Percentiles rank a stretch among this genome's conserved stretches.
Conservation (phyloP, 2,113 vertebrate species). For the Ursus arctos region DNA sequence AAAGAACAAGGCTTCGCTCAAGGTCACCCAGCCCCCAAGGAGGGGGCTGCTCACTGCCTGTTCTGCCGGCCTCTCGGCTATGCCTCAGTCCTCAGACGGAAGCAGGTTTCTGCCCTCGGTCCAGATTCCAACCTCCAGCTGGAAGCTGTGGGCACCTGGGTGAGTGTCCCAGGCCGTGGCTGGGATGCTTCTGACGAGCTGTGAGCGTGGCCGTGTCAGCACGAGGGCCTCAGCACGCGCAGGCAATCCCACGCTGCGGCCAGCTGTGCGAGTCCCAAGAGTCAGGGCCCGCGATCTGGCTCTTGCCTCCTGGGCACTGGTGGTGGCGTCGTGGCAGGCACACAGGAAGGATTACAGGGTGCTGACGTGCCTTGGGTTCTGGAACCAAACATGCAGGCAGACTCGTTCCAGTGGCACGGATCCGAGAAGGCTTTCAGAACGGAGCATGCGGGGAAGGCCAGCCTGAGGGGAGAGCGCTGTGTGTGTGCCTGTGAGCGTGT, state of each 20-base stretch:
- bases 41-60: neutral
- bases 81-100: neutral
- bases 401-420: neutral
- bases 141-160: neutral
- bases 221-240: rapidly evolving
- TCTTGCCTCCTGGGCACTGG: neutral
- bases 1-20: neutral
- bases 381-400: neutral
- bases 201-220: rapidly evolving
- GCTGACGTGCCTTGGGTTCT: neutral
- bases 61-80: neutral
- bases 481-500: neutral
- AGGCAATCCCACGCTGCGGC: rapidly evolving
- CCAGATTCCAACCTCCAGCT: neutral
- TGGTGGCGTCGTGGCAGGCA: neutral
- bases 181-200: neutral
- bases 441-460: neutral
- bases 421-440: neutral
- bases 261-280: rapidly evolving
- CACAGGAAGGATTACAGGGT: rapidly evolving
- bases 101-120: neutral
- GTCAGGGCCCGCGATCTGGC: neutral
- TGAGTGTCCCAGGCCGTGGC: rapidly evolving
- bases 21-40: neutral
- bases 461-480: neutral